Conservation (phyloP, 2,113 vertebrate genomes). For the Girardinichthys multiradiatus region DNA sequence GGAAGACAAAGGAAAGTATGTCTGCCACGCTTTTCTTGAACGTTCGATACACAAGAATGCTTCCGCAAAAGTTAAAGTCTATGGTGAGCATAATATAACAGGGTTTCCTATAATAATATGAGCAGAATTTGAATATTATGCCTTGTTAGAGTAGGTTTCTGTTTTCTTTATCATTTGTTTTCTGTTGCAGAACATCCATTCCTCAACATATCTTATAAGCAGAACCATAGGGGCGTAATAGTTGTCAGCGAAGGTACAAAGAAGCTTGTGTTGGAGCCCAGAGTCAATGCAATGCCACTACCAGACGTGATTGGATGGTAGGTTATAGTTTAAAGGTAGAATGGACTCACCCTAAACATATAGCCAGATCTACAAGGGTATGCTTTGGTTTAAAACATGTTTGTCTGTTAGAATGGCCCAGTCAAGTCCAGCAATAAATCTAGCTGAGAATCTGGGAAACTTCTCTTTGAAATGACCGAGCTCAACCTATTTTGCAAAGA, state of each 20-base stretch:
- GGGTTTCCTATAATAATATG: neutral
- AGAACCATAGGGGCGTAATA: constrained; percentile 33
- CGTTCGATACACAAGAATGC: neutral
- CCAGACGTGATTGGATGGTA: constrained; percentile 81
- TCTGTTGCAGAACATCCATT: constrained; percentile 84
- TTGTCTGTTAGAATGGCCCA: no score
- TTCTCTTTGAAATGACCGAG: no score
- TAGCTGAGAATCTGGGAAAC: no score
- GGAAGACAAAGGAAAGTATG: constrained; percentile 81
- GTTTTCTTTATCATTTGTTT: constrained; percentile 14
- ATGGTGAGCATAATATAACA: constrained; percentile 74
- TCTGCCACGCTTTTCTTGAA: constrained; percentile 72
- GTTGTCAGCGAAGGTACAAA: constrained; percentile 70
- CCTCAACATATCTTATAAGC: constrained; percentile 75
- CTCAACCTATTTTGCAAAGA: no score
- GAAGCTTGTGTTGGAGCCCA: constrained; percentile 79
- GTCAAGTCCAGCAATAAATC: no score
- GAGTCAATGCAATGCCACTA: constrained; percentile 82
- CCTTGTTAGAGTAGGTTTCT: neutral
- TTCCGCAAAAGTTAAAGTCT: constrained; percentile 74
- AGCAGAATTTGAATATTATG: neutral
- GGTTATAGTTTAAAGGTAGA: constrained; percentile 33
- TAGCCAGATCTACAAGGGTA: no score
- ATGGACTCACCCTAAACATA: no score
- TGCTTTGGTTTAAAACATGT: no score